Base-by-base conservation (phyloP, 2,797 vertebrate genomes). In the Cryptoprocta ferox region DNA sequence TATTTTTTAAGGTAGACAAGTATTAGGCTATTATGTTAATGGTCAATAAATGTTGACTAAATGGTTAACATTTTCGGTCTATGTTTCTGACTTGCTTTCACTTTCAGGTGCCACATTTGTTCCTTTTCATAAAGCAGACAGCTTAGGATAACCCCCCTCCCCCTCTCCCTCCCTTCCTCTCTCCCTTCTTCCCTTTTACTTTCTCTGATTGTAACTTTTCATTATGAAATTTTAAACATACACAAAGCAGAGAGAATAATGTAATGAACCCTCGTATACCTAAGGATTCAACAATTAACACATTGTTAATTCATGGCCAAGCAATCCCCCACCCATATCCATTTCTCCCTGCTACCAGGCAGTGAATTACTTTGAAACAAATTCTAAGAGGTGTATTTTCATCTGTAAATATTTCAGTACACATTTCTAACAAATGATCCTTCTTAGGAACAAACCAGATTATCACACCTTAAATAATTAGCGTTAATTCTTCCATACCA, bases 341-440 rank as follows among this genome's bases (percentile, higher is more conserved):
- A 12, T 42, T 79, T 66, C 56, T 39, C 79, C 56, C 45, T 86
- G 21, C 42, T 56, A 35, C 32, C 15, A 71, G 30, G 24, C 1
- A n/a, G 59, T 92, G 73, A 68, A 39, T 92, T 81, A 70, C 81
- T 89, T 89, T 85, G 80, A 89, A 94, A 92, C 42, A 70, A 81
- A 92, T 81, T 92, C 91, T 87, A 90, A 90, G 95, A 81, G 76
- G n/a, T 82, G 14, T 96, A 50, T 83, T 95, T 93, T 83, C 76
- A 65, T 73, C 37, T 78, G 75, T 96, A 92, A 90, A 28, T 90
- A 93, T 93, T 96, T 93, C 19, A 56, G 37, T 85, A 48, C 35
- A 3, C 24, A 76, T 94, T 68, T 92, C 35, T 79, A 90, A 87
- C 56, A 61, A 78, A 61, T 26, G 11, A 66, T 30, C 21, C 30